Evolutionary conservation across 1,140 invertebrate genomes (phyloP).

Genomic region (Cotesia glomerata): DNA sequence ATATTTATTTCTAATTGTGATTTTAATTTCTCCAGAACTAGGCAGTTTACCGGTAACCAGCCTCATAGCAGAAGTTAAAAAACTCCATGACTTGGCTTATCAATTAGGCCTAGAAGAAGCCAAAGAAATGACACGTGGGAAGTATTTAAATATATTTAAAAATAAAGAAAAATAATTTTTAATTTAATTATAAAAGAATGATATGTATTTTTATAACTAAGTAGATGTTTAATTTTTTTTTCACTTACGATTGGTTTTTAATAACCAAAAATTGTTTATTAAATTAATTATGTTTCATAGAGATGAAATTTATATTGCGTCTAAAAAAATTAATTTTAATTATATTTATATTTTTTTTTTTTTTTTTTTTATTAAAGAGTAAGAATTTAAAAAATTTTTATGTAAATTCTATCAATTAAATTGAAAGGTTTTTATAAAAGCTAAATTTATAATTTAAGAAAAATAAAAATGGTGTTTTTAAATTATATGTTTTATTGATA

Average conservation of each 20-base stretch:
- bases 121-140: slow-evolving; percentile 95
- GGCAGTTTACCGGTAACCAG: slow-evolving; percentile 79
- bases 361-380: background rate
- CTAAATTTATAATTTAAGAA: background rate
- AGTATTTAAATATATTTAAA: slow-evolving; percentile 88
- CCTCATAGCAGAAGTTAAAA: slow-evolving; percentile 89
- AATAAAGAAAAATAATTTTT: slow-evolving; percentile 42
- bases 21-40: slow-evolving; percentile 71
- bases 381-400: background rate
- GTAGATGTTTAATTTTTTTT: too few species aligned
- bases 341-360: too few species aligned
- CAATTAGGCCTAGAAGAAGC: slow-evolving; percentile 92
- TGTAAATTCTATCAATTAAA: background rate
- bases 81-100: slow-evolving; percentile 91
- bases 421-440: background rate
- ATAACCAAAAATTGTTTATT: too few species aligned
- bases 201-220: too few species aligned
- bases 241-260: too few species aligned
- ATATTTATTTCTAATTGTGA: background rate
- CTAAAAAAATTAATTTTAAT: too few species aligned
- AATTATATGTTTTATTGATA: too few species aligned
- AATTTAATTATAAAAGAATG: background rate
- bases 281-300: too few species aligned
- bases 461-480: background rate
- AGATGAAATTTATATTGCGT: too few species aligned